Evolutionary conservation across 64 coral and sea anemone genomes (phyloP), one percentile per base, ranked within the genome.

Genomic region (Montipora capricornis): DNA sequence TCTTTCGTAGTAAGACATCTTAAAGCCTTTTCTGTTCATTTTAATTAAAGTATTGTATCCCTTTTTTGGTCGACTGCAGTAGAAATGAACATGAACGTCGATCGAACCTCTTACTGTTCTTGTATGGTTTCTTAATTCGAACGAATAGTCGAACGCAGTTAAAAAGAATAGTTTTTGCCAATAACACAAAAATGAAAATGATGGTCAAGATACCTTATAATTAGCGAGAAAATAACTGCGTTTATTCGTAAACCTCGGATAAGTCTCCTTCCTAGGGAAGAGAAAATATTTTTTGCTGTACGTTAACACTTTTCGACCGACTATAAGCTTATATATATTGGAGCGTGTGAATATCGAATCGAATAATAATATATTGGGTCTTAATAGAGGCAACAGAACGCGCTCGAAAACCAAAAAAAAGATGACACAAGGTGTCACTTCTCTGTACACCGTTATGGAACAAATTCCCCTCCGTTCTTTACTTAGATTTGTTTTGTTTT

Each of bases 281-380:
- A 37, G 37, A 37, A 37, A 37, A 37, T 37, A 37, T 37, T 37
- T 37, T 37, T 2, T 37, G 37, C 37, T 37, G 37, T 37, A 37
- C 37, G 37, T 37, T 37, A 37, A 37, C 37, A 37, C 37, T 37
- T 37, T 37, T 37, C 37, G 37, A 37, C 37, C 37, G 37, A 37
- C 37, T 37, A 37, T 37, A 37, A 37, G 37, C 37, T 37, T 37
- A 37, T 37, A 10, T 10, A 86, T 86, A 86, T 86, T 86, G 82
- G 64, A 45, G 44, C 82, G 47, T 86, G 62, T 86, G 82, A 86
- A 86, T 86, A 50, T 67, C 9, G 50, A 86, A 86, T 86, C 66
- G 82, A 86, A 86, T 86, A 82, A 37, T 49, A n/a, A 64, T 44
- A 73, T 16, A 4, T 78, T 11, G 14, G 8, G 52, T 55, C 37